phyloP scores from a whole-genome alignment of 2,797 vertebrate species.

The Luscinia megarhynchos region DNA sequence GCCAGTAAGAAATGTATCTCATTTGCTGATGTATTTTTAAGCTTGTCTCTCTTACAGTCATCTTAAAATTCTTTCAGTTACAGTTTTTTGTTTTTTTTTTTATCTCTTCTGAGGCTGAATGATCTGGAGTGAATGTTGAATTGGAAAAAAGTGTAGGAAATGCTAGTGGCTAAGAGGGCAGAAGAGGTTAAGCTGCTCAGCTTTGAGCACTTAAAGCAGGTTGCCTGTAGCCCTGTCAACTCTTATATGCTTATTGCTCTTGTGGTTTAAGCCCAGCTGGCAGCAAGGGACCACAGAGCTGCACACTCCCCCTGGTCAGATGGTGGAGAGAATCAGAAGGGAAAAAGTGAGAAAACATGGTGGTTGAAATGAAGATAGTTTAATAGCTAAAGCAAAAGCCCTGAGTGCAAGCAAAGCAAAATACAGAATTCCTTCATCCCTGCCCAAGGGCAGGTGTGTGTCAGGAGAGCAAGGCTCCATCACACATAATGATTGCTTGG shows the following conservation, averaged over 20 bases:
- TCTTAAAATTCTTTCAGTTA: background rate
- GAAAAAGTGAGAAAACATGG: background rate
- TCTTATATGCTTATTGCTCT: background rate
- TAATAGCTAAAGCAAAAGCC: background rate
- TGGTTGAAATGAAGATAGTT: background rate
- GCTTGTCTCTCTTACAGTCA: rapidly evolving
- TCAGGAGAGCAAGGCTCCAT: background rate
- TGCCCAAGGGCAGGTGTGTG: background rate
- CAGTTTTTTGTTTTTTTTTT: background rate
- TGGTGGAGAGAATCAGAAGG: background rate
- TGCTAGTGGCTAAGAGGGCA: background rate
- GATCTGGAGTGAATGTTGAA: background rate
- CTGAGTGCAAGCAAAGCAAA: background rate
- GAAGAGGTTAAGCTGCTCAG: background rate
- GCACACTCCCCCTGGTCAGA: background rate
- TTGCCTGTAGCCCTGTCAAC: background rate
- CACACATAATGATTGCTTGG: background rate
- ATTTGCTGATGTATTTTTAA: background rate
- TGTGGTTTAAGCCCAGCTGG: background rate
- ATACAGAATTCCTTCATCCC: background rate
- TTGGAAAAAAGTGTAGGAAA: background rate
- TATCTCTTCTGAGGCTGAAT: background rate
- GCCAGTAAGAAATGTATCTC: background rate
- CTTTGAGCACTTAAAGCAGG: background rate
- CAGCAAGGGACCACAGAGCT: background rate